phyloP scores from a whole-genome alignment of 2,888 invertebrate genomes.

The Acronicta aceris region DNA sequence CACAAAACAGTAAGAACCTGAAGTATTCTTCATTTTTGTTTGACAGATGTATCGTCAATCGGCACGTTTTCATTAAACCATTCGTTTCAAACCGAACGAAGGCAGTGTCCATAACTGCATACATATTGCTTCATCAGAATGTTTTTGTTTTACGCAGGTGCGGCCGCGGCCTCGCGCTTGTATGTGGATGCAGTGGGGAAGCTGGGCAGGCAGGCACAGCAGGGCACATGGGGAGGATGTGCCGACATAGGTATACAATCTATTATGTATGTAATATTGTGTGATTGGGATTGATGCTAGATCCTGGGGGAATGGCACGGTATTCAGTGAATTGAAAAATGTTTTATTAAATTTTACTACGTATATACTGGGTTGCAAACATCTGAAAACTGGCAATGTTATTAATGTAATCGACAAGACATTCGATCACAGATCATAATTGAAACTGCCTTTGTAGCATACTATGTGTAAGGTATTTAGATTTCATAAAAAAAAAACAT shows the following conservation, averaged over 20 bases:
- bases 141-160: conserved; percentile 90
- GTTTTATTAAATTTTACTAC: not conserved
- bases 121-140: conserved; percentile 17
- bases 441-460: too few species aligned
- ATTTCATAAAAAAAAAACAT: too few species aligned
- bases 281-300: conserved; percentile 9
- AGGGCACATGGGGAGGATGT: conserved; percentile 96
- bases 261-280: conserved; percentile 61
- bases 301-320: not conserved
- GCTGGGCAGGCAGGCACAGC: conserved; percentile 96
- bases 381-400: too few species aligned
- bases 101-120: conserved; percentile 13
- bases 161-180: conserved; percentile 95
- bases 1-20: conserved; percentile 16
- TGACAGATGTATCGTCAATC: conserved; percentile 22
- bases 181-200: conserved; percentile 97
- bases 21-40: conserved; percentile 27
- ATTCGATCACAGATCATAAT: too few species aligned
- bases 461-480: too few species aligned
- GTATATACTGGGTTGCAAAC: too few species aligned
- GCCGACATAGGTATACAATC: conserved; percentile 94
- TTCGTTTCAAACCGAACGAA: conserved; percentile 31
- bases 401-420: too few species aligned
- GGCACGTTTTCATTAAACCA: conserved; percentile 43
- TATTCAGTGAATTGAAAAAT: too few species aligned